Evolutionary conservation across 2,888 invertebrate genomes (phyloP).

Genomic region (Apodemia duryi): DNA sequence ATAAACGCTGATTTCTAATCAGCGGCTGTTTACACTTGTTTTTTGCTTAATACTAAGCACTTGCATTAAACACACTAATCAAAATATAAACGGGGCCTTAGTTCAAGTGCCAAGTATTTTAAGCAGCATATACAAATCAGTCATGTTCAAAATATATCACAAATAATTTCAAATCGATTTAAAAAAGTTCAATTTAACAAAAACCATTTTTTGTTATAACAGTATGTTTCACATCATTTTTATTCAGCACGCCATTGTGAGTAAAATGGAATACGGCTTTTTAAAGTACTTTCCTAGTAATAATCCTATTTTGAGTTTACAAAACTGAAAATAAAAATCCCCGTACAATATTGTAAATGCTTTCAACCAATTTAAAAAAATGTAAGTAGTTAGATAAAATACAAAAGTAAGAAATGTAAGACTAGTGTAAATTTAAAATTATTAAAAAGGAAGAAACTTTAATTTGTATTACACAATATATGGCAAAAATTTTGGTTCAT

Average conservation of each 20-base stretch:
- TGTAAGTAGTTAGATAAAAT: neutral
- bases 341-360: neutral
- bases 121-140: conserved; percentile 1
- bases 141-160: conserved; percentile 5
- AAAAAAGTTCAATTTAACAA: neutral
- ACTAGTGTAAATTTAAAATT: neutral
- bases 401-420: conserved; percentile 3
- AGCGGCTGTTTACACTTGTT: too few species aligned
- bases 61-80: too few species aligned
- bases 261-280: too few species aligned
- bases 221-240: too few species aligned
- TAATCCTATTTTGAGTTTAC: neutral
- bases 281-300: too few species aligned
- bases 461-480: neutral
- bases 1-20: too few species aligned
- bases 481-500: neutral
- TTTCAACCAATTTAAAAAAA: neutral
- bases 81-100: too few species aligned
- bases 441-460: neutral
- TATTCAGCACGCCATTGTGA: too few species aligned
- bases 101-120: neutral
- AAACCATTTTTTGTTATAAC: neutral
- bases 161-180: neutral
- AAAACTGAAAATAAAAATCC: neutral
- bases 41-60: too few species aligned